Evolutionary conservation across 2,797 vertebrate species (phyloP).

Genomic region (Silurus aristotelis): DNA sequence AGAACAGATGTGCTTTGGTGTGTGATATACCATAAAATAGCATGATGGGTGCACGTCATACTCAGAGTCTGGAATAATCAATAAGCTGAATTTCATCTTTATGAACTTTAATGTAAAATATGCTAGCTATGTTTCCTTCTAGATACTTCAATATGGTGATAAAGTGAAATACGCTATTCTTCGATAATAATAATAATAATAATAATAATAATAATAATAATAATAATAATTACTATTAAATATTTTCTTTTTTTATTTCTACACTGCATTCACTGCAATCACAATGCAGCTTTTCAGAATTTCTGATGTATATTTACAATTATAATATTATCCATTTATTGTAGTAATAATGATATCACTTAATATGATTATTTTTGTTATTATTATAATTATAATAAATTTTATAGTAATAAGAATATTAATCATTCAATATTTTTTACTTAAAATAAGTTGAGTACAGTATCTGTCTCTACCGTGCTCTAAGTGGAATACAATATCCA

Average conservation of each 20-base stretch:
- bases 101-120: neutral
- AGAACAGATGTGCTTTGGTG: neutral
- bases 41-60: neutral
- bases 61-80: neutral
- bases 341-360: neutral
- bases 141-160: neutral
- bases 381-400: too few relatives aligned
- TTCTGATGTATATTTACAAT: neutral
- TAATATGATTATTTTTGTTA: neutral
- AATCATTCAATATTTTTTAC: too few relatives aligned
- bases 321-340: neutral
- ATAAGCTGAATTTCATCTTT: neutral
- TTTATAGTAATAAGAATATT: too few relatives aligned
- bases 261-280: neutral
- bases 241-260: neutral
- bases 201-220: too few relatives aligned
- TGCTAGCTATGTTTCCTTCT: neutral
- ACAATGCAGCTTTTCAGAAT: slow-evolving; percentile 1
- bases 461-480: too few relatives aligned
- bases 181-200: too few relatives aligned
- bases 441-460: too few relatives aligned
- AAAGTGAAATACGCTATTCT: neutral
- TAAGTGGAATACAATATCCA: too few relatives aligned
- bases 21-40: neutral
- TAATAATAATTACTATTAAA: neutral